Base-by-base conservation (phyloP, 2,113 vertebrate species). In the Mandrillus leucophaeus region DNA sequence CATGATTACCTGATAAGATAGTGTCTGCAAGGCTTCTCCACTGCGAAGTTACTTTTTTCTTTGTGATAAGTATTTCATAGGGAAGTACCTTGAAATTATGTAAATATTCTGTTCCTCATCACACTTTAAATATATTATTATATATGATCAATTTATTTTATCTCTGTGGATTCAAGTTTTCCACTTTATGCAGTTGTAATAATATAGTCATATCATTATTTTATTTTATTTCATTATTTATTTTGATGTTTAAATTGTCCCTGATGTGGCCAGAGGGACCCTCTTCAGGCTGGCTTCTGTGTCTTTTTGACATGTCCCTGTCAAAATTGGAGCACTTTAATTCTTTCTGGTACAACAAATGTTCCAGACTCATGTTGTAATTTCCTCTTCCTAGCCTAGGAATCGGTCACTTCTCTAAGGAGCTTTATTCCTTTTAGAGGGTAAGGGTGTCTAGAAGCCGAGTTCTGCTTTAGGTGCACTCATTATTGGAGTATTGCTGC, bases 41-140 rank as follows among this genome's bases (percentile, higher is more conserved):
- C 40, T 64, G 45, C 68, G 82, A 88, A 93, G 14, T 90, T 57
- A 66, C 25, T 73, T 72, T 96, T n/a, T 81, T 16, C 38, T 94
- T 92, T 87, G 76, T 61, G 52, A 38, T 95, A 86, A 72, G 61
- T 86, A 73, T 94, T 90, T 86, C 55, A n/a, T n/a, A 75, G 35
- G 32, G 75, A 48, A 38, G 7, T 23, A 82, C 18, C 23, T 57
- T 61, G 25, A 95, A 83, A 85, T 70, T 83, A 72, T 52, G 18
- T 79, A 59, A 90, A 73, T 84, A 61, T 61, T 22, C 25, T 68
- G 4, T 84, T 92, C 30, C 16, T 78, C 17, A 50, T 75, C 70
- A 93, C 35, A 38, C 45, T 83, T 92, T 64, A 81, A 48, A 64
- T 81, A n/a, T 93, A 52, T 88, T 92, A 64, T 64, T 64, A 6